Conservation (phyloP, 2,888 invertebrate species). For the Lasioglossum leucozonium region DNA sequence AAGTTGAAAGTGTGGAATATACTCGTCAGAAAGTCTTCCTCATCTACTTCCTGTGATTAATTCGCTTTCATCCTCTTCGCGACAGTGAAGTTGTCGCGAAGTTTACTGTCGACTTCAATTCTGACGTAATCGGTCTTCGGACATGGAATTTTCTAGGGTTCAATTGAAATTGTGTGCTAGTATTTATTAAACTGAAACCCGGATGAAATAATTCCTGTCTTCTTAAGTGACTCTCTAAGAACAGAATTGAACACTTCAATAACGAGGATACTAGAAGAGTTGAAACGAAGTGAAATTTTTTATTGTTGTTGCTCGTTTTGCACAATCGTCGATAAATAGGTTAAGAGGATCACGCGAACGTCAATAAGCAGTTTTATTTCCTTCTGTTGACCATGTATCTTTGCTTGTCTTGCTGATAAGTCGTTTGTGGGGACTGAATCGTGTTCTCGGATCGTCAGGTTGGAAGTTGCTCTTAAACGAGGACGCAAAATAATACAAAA, state of each 20-base stretch:
- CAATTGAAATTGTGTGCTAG: neutral
- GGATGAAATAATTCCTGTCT: neutral
- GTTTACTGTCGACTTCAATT: neutral
- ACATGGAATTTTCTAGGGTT: neutral
- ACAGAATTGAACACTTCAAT: neutral
- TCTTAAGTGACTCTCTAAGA: neutral
- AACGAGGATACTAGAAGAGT: neutral
- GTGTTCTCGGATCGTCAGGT: neutral
- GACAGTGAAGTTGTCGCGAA: neutral
- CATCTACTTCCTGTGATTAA: neutral
- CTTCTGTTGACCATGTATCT: neutral
- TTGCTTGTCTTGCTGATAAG: neutral
- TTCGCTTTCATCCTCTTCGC: neutral
- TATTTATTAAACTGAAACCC: no score
- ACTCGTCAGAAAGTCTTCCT: neutral
- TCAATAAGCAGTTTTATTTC: neutral
- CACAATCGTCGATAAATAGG: neutral
- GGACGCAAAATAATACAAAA: neutral
- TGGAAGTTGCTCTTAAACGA: neutral
- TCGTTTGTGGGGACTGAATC: neutral
- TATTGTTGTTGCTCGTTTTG: neutral
- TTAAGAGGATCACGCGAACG: neutral
- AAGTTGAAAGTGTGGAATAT: no score
- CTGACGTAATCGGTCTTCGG: neutral
- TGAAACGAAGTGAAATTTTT: neutral